Evolutionary conservation across 2,888 invertebrate species (phyloP).

Genomic region (Euphydryas editha): DNA sequence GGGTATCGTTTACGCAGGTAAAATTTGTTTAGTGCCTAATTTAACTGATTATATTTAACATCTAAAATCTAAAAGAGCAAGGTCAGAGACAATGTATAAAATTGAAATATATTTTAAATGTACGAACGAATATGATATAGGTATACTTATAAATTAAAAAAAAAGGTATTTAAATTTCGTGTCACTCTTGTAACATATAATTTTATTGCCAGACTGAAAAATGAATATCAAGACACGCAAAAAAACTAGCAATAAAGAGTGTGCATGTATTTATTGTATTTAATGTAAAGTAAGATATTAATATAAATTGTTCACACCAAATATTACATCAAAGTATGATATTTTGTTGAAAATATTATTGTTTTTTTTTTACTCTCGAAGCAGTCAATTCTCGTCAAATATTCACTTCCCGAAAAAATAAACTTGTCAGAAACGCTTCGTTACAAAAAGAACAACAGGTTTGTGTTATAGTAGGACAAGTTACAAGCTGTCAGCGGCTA

Average conservation of each 20-base stretch:
- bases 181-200: neutral
- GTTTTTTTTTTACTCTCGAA: conserved; percentile 18
- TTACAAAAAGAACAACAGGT: conserved; percentile 52
- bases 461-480: conserved; percentile 35
- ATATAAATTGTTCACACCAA: conserved; percentile 24
- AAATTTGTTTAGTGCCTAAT: too few relatives aligned
- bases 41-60: too few relatives aligned
- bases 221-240: neutral
- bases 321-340: conserved; percentile 39
- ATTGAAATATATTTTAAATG: neutral
- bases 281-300: conserved; percentile 36
- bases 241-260: neutral
- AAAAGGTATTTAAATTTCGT: too few relatives aligned
- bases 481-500: conserved; percentile 44
- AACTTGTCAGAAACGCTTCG: conserved; percentile 55
- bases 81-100: too few relatives aligned
- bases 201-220: neutral
- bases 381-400: conserved; percentile 44
- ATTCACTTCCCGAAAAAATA: conserved; percentile 52
- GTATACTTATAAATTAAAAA: neutral
- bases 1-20: too few relatives aligned
- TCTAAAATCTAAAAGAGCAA: too few relatives aligned
- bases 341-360: conserved; percentile 26
- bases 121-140: neutral
- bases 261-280: conserved; percentile 12